Evolutionary conservation across 1,140 invertebrate genomes (phyloP).

Genomic region (Parasteatoda tepidariorum): DNA sequence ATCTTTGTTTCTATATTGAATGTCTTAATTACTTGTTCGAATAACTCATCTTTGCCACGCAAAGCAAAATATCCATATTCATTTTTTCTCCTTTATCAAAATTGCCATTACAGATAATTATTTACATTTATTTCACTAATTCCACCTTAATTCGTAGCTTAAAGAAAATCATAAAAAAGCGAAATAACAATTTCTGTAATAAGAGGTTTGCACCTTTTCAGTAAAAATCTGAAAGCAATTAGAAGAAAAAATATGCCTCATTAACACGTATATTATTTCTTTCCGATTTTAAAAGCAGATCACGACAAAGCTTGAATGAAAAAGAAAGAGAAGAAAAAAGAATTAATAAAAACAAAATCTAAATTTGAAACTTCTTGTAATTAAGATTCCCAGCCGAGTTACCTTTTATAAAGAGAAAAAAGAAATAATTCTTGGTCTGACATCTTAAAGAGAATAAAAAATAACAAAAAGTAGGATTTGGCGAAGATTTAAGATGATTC

Average conservation of each 20-base stretch:
- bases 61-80: too few species aligned
- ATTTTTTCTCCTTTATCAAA: too few species aligned
- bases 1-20: too few species aligned
- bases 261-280: conserved; percentile 22
- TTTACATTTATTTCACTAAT: too few species aligned
- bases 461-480: neutral
- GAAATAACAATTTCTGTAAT: neutral
- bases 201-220: neutral
- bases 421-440: too few species aligned
- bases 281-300: conserved; percentile 6
- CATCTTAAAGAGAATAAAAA: neutral
- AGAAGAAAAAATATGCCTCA: conserved; percentile 9
- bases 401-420: too few species aligned
- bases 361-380: conserved; percentile 21
- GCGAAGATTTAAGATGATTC: neutral
- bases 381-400: neutral
- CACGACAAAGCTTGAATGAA: neutral
- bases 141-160: neutral
- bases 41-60: too few species aligned
- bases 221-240: conserved; percentile 4
- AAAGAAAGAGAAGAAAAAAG: neutral
- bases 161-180: neutral
- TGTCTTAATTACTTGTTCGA: too few species aligned
- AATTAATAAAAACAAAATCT: neutral
- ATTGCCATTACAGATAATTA: too few species aligned